Percentiles rank a stretch among this genome's conserved stretches.
phyloP scores from a whole-genome alignment of 2,797 vertebrate species.

The Miichthys miiuy region DNA sequence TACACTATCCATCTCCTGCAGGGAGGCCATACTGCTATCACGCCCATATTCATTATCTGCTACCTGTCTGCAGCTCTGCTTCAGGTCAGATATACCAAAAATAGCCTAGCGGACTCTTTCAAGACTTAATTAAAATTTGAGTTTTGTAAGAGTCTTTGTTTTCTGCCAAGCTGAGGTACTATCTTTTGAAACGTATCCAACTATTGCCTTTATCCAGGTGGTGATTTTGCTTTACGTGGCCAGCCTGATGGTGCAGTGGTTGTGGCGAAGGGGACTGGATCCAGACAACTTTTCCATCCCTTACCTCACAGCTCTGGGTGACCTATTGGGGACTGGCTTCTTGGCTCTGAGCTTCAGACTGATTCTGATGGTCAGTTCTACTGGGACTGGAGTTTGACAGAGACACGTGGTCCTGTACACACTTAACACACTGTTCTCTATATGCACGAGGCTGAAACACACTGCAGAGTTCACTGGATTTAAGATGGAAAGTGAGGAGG shows the following conservation, averaged over 20 bases:
- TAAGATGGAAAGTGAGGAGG: background rate
- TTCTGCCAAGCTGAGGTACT: background rate
- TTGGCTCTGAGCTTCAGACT: constrained; percentile 86
- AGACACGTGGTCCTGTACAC: background rate
- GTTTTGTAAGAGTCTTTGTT: background rate
- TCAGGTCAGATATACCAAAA: constrained; percentile 75
- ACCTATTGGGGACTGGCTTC: constrained; percentile 90
- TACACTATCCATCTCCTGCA: constrained; percentile 87
- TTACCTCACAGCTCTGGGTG: constrained; percentile 92
- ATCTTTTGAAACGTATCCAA: background rate
- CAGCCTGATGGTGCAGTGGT: constrained; percentile 86
- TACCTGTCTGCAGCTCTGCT: constrained; percentile 88
- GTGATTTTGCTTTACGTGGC: constrained; percentile 86
- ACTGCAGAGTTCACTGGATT: background rate
- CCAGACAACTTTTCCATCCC: constrained; percentile 93
- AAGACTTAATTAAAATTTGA: background rate
- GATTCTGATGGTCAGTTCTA: constrained; percentile 64
- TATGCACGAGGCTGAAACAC: constrained; percentile 31
- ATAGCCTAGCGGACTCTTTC: background rate
- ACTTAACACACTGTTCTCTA: background rate
- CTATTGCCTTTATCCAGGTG: constrained; percentile 80
- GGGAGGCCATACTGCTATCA: constrained; percentile 82
- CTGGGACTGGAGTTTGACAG: constrained; percentile 49
- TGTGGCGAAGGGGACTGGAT: constrained; percentile 89
- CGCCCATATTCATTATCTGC: constrained; percentile 83